These are phyloP conservation scores for Turdus rufiventris DNA, from an alignment of 2,113 vertebrate genomes.

Conservation along the genomic window DNA sequence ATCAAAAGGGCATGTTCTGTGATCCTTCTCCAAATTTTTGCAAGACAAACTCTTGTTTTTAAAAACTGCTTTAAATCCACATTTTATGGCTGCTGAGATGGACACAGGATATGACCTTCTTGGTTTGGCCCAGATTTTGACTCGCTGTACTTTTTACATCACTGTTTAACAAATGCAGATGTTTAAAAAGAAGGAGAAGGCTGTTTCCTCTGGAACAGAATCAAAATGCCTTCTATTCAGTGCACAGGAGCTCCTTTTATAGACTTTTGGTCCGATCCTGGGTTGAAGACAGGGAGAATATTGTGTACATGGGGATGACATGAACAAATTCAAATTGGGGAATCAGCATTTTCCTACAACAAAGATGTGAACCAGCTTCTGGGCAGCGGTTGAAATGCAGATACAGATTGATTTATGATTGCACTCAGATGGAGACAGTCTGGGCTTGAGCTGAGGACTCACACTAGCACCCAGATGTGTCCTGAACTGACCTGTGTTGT, in stretches of 20 bases:
- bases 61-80: neutral
- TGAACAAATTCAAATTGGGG: neutral
- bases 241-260: constrained; percentile 35
- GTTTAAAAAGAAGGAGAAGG: constrained; percentile 25
- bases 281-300: constrained; percentile 25
- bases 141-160: constrained; percentile 14
- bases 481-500: neutral
- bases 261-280: neutral
- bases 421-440: neutral
- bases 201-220: constrained; percentile 33
- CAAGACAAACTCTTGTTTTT: neutral
- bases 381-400: neutral
- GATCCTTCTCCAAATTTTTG: neutral
- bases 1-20: neutral
- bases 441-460: neutral
- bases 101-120: constrained; percentile 52
- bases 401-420: neutral
- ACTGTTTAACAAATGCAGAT: constrained; percentile 59
- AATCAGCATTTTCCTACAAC: neutral
- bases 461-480: neutral
- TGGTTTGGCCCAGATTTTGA: constrained; percentile 28
- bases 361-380: neutral
- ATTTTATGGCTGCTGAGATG: constrained; percentile 1
- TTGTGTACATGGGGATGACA: constrained; percentile 9
- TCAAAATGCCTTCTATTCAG: constrained; percentile 13